Conservation (phyloP, 1,140 invertebrate genomes). For the Notospermus geniculatus region DNA sequence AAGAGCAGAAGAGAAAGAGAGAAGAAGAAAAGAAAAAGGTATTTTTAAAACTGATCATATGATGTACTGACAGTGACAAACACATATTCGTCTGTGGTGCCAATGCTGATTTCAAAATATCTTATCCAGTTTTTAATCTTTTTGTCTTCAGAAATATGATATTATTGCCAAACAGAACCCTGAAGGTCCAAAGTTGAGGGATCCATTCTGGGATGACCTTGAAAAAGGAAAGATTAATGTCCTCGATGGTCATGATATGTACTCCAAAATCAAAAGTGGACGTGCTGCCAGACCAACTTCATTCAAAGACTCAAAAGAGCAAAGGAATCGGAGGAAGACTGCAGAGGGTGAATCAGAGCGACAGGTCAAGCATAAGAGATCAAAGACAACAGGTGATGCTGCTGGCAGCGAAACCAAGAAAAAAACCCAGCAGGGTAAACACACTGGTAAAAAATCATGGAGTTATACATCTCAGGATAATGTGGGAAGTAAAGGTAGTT, state of each 20-base stretch:
- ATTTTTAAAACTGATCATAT: not conserved
- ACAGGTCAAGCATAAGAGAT: constrained; percentile 5
- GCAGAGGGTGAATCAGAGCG: constrained; percentile 11
- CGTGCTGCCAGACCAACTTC: constrained; percentile 21
- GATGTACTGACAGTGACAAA: no score
- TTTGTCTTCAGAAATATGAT: no score
- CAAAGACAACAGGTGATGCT: no score
- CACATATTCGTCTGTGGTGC: no score
- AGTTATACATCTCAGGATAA: no score
- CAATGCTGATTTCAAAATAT: no score
- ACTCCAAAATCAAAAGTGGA: constrained; percentile 42
- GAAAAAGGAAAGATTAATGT: constrained; percentile 43
- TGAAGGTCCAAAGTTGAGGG: constrained; percentile 30
- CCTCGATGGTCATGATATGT: constrained; percentile 46
- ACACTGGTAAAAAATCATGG: not conserved
- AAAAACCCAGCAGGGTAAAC: constrained; percentile 8
- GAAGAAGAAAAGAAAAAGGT: constrained; percentile 28
- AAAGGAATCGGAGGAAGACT: no score
- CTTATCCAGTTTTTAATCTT: no score
- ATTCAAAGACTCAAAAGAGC: constrained; percentile 14
- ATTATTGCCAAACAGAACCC: no score
- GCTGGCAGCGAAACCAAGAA: not conserved
- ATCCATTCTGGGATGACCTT: constrained; percentile 52
- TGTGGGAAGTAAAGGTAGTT: no score
- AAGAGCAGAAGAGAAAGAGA: constrained; percentile 29